Base-by-base conservation (phyloP, 30 jellyfish, hydroid and myxozoan genomes). In the Hydractinia symbiolongicarpus region DNA sequence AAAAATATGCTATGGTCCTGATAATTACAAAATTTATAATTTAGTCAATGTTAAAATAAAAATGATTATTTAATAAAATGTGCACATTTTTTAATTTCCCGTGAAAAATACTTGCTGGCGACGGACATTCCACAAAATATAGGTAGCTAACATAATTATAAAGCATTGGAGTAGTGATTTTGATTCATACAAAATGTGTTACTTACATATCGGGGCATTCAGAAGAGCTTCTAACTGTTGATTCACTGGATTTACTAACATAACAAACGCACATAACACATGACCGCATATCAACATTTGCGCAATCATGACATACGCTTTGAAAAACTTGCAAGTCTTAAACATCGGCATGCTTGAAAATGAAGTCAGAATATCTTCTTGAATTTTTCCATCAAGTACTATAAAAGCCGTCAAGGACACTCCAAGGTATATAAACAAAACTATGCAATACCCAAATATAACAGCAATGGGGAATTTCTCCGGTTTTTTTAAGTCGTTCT, bases 281-380 rank as follows among this genome's bases (percentile, higher is more conserved):
- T 94, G 99, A 16, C 90, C 96, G 67, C 99, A 88, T 9, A 94
- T 88, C 76, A 82, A 72, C 4, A 94, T 89, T 60, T 94, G 99
- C 30, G 99, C 91, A 9, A 88, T 55, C 14, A 85, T 84, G 2
- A 84, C 94, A 60, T 89, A 80, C 30, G 91, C 80, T 10, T 78
- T 82, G 79, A 88, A 94, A 54, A 82, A 79, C 67, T 68, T 82
- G 19, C 97, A 94, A 17, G 81, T 84, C 13, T 84, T 77, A 79
- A 54, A 86, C 6, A 87, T 50, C 17, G 96, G 96, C 71, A 86
- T 64, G 40, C 67, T 57, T 15, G 95, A 67, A 82, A 94, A 77
- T 11, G 96, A 77, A 8, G 99, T 84, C 56, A 94, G 87, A 20
- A 94, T 72, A 54, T 94, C 99, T 78, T 88, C 99, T 13, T 86